A percentile compares a stretch with the other conserved stretches of the same genome.
Conservation (phyloP, 2,797 vertebrate genomes). For the Catharus ustulatus region DNA sequence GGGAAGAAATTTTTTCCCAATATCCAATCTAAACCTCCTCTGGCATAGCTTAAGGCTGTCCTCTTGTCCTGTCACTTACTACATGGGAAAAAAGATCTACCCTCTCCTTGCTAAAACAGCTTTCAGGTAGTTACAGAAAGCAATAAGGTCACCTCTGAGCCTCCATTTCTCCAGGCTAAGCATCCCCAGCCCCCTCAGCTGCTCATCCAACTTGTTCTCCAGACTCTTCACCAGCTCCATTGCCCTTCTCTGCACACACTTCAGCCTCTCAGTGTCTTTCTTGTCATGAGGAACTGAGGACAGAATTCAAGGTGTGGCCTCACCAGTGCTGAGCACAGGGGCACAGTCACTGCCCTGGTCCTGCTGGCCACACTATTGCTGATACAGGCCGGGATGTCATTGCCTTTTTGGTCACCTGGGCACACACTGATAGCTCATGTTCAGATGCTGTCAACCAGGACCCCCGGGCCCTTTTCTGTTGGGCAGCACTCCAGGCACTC, state of each 20-base stretch:
- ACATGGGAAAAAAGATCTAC: background rate
- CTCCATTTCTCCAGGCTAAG: background rate
- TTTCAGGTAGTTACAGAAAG: background rate
- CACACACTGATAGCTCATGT: background rate
- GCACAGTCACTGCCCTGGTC: background rate
- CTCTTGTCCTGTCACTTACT: background rate
- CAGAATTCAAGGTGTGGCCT: background rate
- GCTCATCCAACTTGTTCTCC: accelerated
- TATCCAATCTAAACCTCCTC: background rate
- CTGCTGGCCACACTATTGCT: background rate
- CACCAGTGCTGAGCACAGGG: background rate
- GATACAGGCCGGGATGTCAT: accelerated
- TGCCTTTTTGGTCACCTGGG: background rate
- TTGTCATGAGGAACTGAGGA: background rate
- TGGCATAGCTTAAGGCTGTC: background rate
- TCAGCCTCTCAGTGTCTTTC: background rate
- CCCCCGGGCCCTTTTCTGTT: background rate
- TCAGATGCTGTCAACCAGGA: background rate
- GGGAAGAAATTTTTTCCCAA: background rate
- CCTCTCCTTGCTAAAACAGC: background rate
- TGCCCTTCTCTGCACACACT: background rate
- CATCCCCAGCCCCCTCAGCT: background rate
- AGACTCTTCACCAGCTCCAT: background rate
- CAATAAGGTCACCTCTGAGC: background rate
- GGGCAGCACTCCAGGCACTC: background rate